These are phyloP conservation scores for Anastatus disparis DNA, from an alignment of 1,140 invertebrate species.

Conservation along the genomic window DNA sequence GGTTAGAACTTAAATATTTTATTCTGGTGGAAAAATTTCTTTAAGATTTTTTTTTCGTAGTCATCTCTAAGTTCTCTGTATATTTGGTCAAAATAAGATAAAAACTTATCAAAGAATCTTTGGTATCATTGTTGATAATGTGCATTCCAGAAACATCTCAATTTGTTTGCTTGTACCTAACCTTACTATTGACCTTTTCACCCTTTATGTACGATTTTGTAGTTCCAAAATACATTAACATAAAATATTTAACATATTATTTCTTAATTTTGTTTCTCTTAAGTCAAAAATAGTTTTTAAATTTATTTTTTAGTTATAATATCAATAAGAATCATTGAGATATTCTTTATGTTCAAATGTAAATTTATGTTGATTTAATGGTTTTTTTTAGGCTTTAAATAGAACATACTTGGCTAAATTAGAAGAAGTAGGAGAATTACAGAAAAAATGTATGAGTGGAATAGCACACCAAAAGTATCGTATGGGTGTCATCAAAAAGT, in stretches of 20 bases:
- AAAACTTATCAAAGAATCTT: not conserved
- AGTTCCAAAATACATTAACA: not conserved
- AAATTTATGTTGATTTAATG: slow-evolving; percentile 24
- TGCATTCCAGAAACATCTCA: not conserved
- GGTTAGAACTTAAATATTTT: not conserved
- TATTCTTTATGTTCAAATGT: not conserved
- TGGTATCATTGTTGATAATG: not conserved
- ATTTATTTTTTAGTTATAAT: not conserved
- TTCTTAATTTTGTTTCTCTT: not conserved
- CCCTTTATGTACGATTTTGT: not conserved
- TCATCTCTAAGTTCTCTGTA: not conserved
- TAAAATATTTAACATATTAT: not conserved
- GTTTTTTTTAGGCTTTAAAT: slow-evolving; percentile 75
- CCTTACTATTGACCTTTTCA: not conserved
- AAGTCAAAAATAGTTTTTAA: not conserved
- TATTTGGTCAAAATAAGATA: not conserved
- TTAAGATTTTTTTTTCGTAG: not conserved
- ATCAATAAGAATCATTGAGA: not conserved
- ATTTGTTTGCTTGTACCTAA: slow-evolving; percentile 12
- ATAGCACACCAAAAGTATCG: slow-evolving; percentile 91
- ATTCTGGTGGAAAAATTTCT: not conserved
- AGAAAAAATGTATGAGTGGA: slow-evolving; percentile 89
- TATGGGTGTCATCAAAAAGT: slow-evolving; percentile 81
- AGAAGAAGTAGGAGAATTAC: slow-evolving; percentile 83
- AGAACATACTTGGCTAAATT: slow-evolving; percentile 86